phyloP scores from a whole-genome alignment of 1,140 invertebrate species.

The Drosophila azteca region DNA sequence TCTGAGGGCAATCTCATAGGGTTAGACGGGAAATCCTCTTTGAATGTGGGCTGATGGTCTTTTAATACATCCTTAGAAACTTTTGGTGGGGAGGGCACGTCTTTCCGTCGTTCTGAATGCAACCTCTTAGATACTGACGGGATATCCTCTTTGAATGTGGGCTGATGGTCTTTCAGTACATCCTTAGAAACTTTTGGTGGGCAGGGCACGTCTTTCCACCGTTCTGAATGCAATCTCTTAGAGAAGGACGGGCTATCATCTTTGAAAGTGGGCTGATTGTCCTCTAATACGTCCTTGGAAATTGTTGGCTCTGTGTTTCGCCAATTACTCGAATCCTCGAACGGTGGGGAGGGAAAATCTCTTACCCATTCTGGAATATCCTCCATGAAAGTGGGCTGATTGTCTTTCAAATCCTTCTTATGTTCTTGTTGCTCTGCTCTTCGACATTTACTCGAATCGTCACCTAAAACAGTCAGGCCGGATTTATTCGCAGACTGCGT shows the following conservation, averaged over 20 bases:
- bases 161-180: neutral
- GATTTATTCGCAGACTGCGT: neutral
- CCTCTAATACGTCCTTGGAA: too few species aligned
- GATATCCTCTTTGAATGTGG: neutral
- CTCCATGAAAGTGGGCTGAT: neutral
- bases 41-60: neutral
- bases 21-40: neutral
- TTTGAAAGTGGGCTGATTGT: neutral
- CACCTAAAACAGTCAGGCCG: neutral
- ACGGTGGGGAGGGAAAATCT: neutral
- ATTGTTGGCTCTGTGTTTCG: neutral
- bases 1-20: constrained; percentile 8
- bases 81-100: neutral
- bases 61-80: too few species aligned
- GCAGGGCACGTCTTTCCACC: neutral
- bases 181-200: neutral
- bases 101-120: too few species aligned
- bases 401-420: neutral
- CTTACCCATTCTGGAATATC: too few species aligned
- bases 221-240: constrained; percentile 5
- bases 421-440: neutral
- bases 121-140: too few species aligned
- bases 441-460: constrained; percentile 3
- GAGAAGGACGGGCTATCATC: too few species aligned
- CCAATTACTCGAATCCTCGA: too few species aligned